phyloP scores from a whole-genome alignment of 1,140 invertebrate genomes.

The Callitettix versicolor region DNA sequence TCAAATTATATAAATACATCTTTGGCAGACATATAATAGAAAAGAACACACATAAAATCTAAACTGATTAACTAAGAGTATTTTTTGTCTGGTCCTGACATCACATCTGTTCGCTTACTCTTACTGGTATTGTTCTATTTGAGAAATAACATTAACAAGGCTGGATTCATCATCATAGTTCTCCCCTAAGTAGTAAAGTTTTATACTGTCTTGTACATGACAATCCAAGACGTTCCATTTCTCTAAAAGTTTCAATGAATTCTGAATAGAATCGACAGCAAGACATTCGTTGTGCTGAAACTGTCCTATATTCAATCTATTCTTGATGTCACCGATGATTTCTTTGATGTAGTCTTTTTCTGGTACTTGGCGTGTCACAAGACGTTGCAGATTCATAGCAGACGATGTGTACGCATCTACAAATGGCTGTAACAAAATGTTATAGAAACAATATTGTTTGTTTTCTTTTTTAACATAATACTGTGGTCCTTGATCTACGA shows the following conservation, averaged over 20 bases:
- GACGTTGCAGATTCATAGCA: conserved; percentile 43
- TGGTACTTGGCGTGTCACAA: conserved; percentile 42
- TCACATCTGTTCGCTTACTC: too few species aligned
- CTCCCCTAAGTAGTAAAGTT: conserved; percentile 38
- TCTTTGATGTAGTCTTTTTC: conserved; percentile 57
- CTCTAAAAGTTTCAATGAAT: conserved; percentile 63
- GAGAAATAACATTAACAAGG: too few species aligned
- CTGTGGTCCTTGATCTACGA: too few species aligned
- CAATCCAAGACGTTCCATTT: conserved; percentile 64
- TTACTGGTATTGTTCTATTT: too few species aligned
- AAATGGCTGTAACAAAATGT: conserved; percentile 46
- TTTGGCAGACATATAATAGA: too few species aligned
- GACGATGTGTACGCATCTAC: conserved; percentile 60
- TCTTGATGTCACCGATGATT: conserved; percentile 45
- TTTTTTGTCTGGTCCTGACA: too few species aligned
- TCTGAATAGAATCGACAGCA: conserved; percentile 66
- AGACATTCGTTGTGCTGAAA: conserved; percentile 30
- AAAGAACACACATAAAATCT: too few species aligned
- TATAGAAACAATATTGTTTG: not conserved
- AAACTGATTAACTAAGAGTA: too few species aligned
- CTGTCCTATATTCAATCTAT: too few species aligned
- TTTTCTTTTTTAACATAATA: too few species aligned
- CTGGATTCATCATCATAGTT: too few species aligned
- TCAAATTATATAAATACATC: too few species aligned
- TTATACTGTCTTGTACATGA: conserved; percentile 44